These are phyloP conservation scores for Pseudopodoces humilis DNA, from an alignment of 2,113 vertebrate genomes.

Conservation along the genomic window DNA sequence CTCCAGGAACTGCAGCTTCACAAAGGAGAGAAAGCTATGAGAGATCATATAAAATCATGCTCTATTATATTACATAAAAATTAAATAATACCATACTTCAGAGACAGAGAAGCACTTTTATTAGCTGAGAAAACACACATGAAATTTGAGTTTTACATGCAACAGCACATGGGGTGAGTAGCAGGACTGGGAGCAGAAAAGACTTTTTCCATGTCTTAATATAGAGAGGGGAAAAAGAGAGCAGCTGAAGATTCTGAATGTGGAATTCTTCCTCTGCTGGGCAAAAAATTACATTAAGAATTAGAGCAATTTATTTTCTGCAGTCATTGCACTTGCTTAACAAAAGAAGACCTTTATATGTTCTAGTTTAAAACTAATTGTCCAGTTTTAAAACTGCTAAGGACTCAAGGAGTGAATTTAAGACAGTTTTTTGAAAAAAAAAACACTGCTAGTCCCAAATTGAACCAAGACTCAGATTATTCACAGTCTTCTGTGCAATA, in stretches of 20 bases:
- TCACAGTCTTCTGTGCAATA: slow-evolving; percentile 20
- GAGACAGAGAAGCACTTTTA: neutral
- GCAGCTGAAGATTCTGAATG: fast-evolving
- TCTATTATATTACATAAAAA: neutral
- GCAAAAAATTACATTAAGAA: neutral
- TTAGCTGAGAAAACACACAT: slow-evolving; percentile 4
- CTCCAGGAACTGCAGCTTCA: neutral
- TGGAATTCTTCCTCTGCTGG: neutral
- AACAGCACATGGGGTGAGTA: neutral
- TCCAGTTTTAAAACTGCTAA: neutral
- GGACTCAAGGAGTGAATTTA: neutral
- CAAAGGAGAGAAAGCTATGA: slow-evolving; percentile 3
- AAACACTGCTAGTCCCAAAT: slow-evolving; percentile 8
- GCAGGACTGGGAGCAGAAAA: neutral
- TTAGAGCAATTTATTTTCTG: neutral
- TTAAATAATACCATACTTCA: neutral
- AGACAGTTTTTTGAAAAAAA: neutral
- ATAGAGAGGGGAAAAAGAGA: neutral
- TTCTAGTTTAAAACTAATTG: neutral
- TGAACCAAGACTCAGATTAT: slow-evolving; percentile 35
- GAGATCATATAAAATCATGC: neutral
- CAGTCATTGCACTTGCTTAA: neutral
- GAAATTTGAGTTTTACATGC: neutral
- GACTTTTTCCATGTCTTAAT: neutral
- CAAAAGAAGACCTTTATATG: neutral